phyloP scores from a whole-genome alignment of 2,888 invertebrate genomes.

The Eupithecia insigniata region DNA sequence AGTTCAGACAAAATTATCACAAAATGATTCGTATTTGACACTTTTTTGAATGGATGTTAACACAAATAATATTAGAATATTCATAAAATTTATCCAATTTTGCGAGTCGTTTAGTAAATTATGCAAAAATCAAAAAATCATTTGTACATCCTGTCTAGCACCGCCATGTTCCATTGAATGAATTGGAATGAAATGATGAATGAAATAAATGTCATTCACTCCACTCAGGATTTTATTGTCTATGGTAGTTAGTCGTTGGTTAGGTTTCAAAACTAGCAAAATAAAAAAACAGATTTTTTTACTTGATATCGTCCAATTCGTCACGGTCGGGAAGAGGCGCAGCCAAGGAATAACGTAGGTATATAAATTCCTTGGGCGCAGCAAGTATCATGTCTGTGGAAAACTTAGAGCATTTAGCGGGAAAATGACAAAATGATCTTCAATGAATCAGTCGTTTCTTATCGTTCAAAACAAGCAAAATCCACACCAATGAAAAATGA shows the following conservation, averaged over 20 bases:
- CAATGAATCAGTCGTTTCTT: too few relatives aligned
- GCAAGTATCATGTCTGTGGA: too few relatives aligned
- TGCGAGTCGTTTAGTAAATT: constrained; percentile 61
- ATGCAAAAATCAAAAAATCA: constrained; percentile 76
- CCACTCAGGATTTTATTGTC: not conserved
- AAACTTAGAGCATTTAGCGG: too few relatives aligned
- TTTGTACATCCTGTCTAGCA: constrained; percentile 81
- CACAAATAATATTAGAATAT: constrained; percentile 54
- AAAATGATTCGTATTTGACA: constrained; percentile 51
- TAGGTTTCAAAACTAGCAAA: too few relatives aligned
- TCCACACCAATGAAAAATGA: too few relatives aligned
- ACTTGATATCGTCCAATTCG: too few relatives aligned
- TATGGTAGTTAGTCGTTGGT: not conserved
- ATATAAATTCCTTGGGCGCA: too few relatives aligned
- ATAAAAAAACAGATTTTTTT: too few relatives aligned
- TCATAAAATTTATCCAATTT: constrained; percentile 52
- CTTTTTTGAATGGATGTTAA: constrained; percentile 47
- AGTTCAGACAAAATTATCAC: constrained; percentile 55
- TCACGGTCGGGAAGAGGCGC: too few relatives aligned
- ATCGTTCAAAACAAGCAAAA: too few relatives aligned
- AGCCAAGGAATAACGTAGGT: too few relatives aligned
- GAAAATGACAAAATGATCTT: too few relatives aligned
- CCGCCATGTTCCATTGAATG: constrained; percentile 79
- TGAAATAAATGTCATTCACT: constrained; percentile 13
- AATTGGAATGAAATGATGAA: constrained; percentile 36